Base-by-base conservation (phyloP, 2,113 vertebrate species). In the Haplochromis vanheusdeni region DNA sequence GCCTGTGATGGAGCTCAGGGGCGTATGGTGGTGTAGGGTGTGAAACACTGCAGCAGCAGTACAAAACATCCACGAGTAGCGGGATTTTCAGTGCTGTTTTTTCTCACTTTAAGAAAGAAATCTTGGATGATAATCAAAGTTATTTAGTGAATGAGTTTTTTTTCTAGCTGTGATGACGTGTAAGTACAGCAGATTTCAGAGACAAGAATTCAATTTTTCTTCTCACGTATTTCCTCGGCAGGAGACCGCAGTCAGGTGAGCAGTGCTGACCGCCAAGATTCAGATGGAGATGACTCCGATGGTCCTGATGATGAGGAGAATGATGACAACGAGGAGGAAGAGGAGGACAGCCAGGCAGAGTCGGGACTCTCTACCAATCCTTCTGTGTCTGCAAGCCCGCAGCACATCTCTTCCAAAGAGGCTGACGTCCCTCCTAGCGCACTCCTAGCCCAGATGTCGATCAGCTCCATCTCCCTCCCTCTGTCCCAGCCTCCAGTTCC, bases 271-370 rank as follows among this genome's bases (percentile, higher is more conserved):
- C 96, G 96, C 1, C 96, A 96, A 21, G 98, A 98, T 8, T 99
- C 97, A 1, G 99, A 99, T 1, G 97, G 93, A 4, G 98, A 99
- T 9, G 99, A 99, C 86, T 99, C 99, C 0, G 99, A 99, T 4
- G 97, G 97, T 14, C 95, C 96, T 0, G 98, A 99, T 5, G 96
- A 97, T 5, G 98, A 99, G 49, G 98, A 99, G 23, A 98, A 99
- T 4, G 97, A 98, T 8, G 97, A 98, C 55, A 97, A 98, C 0
- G 98, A 99, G 19, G 99, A 99, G 1, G 99, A 99, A 2, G 99
- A 99, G 52, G 99, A 99, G n/a, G 98, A 99, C 94, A 99, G 98
- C 93, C 98, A 98, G 95, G 97, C 97, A 0, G 98, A 99, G 85
- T 99, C 98, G 0, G 97, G 97, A n/a, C 94, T 98, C 5, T 99